A percentile compares a stretch with the other conserved stretches of the same genome.
Conservation (phyloP, 2,113 vertebrate species). For the Empidonax traillii region DNA sequence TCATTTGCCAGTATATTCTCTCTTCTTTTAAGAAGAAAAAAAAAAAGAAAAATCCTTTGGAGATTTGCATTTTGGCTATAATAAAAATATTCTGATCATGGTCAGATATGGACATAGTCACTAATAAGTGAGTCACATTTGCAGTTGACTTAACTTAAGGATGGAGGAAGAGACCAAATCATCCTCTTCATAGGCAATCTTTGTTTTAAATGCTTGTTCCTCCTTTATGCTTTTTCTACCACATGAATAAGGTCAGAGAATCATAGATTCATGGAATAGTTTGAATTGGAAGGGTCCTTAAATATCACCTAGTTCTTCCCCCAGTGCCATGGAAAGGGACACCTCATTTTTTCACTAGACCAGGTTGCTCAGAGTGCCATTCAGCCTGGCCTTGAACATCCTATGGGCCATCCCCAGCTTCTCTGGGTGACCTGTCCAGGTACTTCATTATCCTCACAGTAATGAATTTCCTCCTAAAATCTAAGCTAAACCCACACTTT, state of each 20-base stretch:
- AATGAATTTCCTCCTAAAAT: not conserved
- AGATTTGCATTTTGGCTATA: not conserved
- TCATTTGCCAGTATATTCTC: not conserved
- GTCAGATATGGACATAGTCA: not conserved
- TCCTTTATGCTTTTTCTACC: not conserved
- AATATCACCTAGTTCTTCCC: not conserved
- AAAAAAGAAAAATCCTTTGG: not conserved
- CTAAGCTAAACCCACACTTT: not conserved
- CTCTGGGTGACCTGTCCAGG: not conserved
- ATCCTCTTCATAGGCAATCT: not conserved
- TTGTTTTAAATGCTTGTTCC: not conserved
- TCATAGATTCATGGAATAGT: not conserved
- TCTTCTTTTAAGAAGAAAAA: not conserved
- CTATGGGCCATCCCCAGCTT: not conserved
- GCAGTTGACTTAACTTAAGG: not conserved
- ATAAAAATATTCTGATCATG: not conserved
- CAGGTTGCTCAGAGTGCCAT: not conserved
- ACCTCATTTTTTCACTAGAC: not conserved
- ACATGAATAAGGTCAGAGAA: not conserved
- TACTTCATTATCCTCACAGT: rapidly evolving
- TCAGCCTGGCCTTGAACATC: not conserved
- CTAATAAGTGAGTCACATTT: not conserved
- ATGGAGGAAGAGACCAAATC: not conserved
- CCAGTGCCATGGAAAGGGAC: not conserved
- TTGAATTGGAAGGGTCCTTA: not conserved